Evolutionary conservation across 2,113 vertebrate genomes (phyloP), one percentile per base, ranked within the genome.

Genomic region (Alces alces): DNA sequence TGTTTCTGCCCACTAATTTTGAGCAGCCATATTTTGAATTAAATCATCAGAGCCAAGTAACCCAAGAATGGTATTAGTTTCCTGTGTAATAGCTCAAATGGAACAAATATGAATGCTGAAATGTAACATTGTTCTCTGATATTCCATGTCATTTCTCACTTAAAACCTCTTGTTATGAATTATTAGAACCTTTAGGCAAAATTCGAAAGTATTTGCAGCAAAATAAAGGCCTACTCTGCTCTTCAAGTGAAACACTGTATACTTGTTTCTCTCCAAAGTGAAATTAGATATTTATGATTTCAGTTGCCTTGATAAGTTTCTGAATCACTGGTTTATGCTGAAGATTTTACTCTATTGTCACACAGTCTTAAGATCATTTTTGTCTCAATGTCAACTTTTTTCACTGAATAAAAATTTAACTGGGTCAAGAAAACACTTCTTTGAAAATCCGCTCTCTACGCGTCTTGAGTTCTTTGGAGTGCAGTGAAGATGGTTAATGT

Each of bases 321-420:
- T 90, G 58, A 84, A 92, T 98, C 97, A 82, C 96, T 95, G 96
- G 97, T 97, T 98, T 98, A 96, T 98, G 98, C 98, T 98, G 91
- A 97, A 97, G 79, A 97, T 95, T 97, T 97, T 97, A 80, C 97
- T 97, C 89, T 98, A 47, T 98, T 98, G 98, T 98, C 98, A 98
- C 98, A 99, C 98, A 99, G 93, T 93, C 98, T 98, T 97, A 98
- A 98, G 98, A 95, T 98, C 94, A 98, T 58, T 97, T 97, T 98
- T 98, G 98, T 98, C 98, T 98, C 96, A 80, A 80, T 98, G 98
- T 98, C 97, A 96, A 85, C 92, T 86, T 98, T 96, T 95, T 93
- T 80, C 98, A 98, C 95, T 97, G 98, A 98, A 98, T 98, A 98
- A 98, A 97, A 93, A 98, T 96, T 47, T 96, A 97, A 98, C 96